Percentiles rank a stretch among this genome's conserved stretches.
Conservation (phyloP, 53 echinoderm and acorn worm genomes). For the Mesocentrotus franciscanus region DNA sequence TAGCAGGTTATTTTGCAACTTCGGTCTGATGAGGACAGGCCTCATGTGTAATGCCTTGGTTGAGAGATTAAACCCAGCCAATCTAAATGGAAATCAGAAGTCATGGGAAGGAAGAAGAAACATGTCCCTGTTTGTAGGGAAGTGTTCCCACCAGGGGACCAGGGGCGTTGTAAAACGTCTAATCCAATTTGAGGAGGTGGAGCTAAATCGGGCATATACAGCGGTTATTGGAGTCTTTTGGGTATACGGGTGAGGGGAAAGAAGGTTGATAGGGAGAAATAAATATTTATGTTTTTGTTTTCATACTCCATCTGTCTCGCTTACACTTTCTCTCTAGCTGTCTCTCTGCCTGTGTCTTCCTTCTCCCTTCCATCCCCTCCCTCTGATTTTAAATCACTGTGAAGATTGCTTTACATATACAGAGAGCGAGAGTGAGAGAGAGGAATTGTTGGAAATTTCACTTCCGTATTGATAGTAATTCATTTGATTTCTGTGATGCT, state of each 20-base stretch:
- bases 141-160: slow-evolving; percentile 9
- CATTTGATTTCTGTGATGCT: background rate
- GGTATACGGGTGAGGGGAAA: background rate
- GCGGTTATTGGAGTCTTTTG: background rate
- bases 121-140: background rate
- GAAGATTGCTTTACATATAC: background rate
- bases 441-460: background rate
- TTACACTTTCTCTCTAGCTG: background rate
- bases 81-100: slow-evolving; percentile 43
- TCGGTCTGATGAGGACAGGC: no score
- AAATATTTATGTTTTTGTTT: background rate
- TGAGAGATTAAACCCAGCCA: slow-evolving; percentile 17
- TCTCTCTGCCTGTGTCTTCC: background rate
- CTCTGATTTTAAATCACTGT: background rate
- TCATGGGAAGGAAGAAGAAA: background rate
- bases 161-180: slow-evolving; percentile 28
- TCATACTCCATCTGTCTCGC: background rate
- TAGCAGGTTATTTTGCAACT: no score
- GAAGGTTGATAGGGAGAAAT: background rate
- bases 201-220: background rate
- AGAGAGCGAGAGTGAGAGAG: background rate
- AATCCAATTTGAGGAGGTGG: slow-evolving; percentile 7
- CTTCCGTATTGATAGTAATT: background rate
- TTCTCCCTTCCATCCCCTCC: background rate
- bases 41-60: background rate